Base-by-base conservation (phyloP, 2,113 vertebrate species). In the Ivindomyrus marchei region DNA sequence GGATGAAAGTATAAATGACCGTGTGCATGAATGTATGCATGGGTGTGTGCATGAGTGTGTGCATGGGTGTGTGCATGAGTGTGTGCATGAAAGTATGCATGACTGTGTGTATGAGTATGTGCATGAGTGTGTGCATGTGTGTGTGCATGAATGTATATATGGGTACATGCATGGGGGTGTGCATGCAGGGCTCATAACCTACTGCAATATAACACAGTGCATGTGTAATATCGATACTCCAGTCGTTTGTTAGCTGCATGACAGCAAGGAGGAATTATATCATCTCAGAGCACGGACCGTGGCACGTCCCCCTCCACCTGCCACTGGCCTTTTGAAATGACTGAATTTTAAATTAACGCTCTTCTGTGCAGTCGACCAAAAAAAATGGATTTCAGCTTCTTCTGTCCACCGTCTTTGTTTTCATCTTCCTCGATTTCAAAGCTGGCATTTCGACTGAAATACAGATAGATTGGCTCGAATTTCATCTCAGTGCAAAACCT, bases 271-370 rank as follows among this genome's bases (percentile, higher is more conserved):
- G 88, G 70, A 89, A 21, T 89, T 27, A 84, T n/a, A 89, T 84
- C 21, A 89, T 84, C 49, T 89, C 88, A 39, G 49, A 56, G 92
- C 91, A 83, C 90, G 84, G 88, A 88, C 90, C 93, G 93, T 93
- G 92, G 93, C 94, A 92, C 90, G 90, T 90, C 92, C 91, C 91
- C 92, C 89, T 3, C n/a, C 36, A 80, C 56, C 85, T 92, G 66
- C 89, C 89, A 80, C 91, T 90, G 90, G 91, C 46, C 89, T 91
- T 86, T 87, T 91, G 90, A 92, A 92, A 92, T 94, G 93, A 94
- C 94, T 94, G 93, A 92, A 92, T 93, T 93, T 95, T 94, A 94
- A 94, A 94, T 93, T 92, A 91, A 93, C 93, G 93, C 92, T 93
- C 92, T 91, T 91, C 42, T 90, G 93, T 90, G 93, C 93, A 93